Conservation (phyloP, 2,113 vertebrate species). For the Laticauda colubrina region DNA sequence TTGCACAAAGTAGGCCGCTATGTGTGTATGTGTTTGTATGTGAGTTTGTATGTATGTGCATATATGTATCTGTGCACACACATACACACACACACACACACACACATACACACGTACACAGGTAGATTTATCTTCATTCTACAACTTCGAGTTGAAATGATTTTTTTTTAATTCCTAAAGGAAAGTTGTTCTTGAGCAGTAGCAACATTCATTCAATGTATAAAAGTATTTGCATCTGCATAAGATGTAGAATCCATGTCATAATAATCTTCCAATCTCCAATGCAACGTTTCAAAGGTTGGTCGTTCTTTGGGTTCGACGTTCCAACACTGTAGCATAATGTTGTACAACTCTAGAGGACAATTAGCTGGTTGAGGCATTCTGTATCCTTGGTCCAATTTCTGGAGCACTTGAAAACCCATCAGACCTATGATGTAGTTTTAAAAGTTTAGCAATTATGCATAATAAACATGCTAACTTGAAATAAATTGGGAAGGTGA, state of each 20-base stretch:
- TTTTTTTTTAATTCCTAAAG: neutral
- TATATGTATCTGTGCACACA: neutral
- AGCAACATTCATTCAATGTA: conserved; percentile 46
- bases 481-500: neutral
- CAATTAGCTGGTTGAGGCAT: conserved; percentile 78
- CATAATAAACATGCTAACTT: neutral
- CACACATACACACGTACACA: neutral
- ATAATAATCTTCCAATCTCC: conserved; percentile 81
- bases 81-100: neutral
- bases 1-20: neutral
- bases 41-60: neutral
- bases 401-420: conserved; percentile 81
- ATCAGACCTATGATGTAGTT: conserved; percentile 70
- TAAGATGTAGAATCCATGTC: conserved; percentile 66
- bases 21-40: neutral
- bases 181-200: conserved; percentile 5
- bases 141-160: neutral
- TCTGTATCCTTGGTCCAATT: conserved; percentile 77
- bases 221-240: conserved; percentile 33
- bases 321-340: conserved; percentile 89
- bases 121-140: neutral
- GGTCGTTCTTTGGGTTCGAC: conserved; percentile 67
- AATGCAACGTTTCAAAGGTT: conserved; percentile 81
- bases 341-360: conserved; percentile 72
- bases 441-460: neutral